Base-by-base conservation (phyloP, 2,888 invertebrate species). In the Erebia epiphron region DNA sequence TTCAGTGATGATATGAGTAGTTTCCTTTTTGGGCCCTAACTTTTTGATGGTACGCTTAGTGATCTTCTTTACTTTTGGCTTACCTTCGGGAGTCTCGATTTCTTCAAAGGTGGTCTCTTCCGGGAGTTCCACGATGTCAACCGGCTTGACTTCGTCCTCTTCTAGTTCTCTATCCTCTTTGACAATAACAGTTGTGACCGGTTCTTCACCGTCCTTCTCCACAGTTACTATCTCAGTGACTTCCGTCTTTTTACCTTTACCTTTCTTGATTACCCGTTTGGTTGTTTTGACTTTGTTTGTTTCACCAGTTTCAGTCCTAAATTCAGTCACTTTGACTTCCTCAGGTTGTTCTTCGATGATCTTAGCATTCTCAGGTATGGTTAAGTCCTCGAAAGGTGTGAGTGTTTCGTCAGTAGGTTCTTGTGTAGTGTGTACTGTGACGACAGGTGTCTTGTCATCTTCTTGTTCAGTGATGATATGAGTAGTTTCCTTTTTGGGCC, bases 51-150 rank as follows among this genome's bases (percentile, higher is more conserved):
- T 57, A 14, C 56, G 67, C 35, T 72, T 60, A 79, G 75, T 68
- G 77, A 75, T 64, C 80, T 82, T 73, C 82, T 83, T 73, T 81
- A 84, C 57, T 83, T 82, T 1, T 76, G 77, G 26, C 84, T 77
- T 73, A 81, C 84, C 62, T 80, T 83, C 73, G 0, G 77, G 68
- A 1, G 76, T 58, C 7, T 83, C 79, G 1, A 85, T 77, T 71
- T 92, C 90, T 71, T 89, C 85, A 10, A 83, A 75, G 0, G 78
- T 50, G 0, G 84, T 82, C 21, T 79, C 76, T 68, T 82, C 83
- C 0, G 83, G 81, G 10, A 83, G 73, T 7, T 81, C 79, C 0
- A 49, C 18, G 1, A 64, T 63, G 14, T 69, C 72, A n/a, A 66
- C 35, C 1, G 71, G 69, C 7, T 75, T 74, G 57, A 76, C 72